Evolutionary conservation across 2,888 invertebrate species (phyloP), one percentile per base, ranked within the genome.

Genomic region (Helicoverpa assulta): DNA sequence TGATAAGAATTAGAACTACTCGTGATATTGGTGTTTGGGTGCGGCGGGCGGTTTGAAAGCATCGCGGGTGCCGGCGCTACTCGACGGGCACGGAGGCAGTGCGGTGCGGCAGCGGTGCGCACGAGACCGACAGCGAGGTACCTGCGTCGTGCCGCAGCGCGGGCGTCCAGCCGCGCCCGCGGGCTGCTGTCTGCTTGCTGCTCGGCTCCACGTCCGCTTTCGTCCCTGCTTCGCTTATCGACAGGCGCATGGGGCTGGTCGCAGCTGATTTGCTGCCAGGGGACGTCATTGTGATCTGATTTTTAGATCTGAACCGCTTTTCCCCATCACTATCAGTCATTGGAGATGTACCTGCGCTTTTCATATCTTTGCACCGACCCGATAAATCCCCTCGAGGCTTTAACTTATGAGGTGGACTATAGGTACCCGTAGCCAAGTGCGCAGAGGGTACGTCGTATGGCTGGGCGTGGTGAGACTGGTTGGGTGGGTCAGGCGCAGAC

Each of bases 11-110:
- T 10, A 33, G 26, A 64, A 52, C 69, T 72, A 78, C 54, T 47
- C 53, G 67, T 70, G 29, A 58, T 53, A n/a, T 40, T 26, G 14
- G 33, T 60, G 51, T 68, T 68, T 52, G 21, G n/a, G 53, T 63
- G 72, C 51, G 53, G 33, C 64, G 21, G 53, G 33, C 64, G 21
- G 56, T 60, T 64, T 57, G 37, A 16, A 76, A 60, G 69, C 60
- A 16, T 61, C 52, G 67, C 55, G 26, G n/a, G 29, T 54, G 43
- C 1, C 55, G 43, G 63, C 74, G 66, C 88, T 91, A 91, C 85
- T 92, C 93, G 89, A 92, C 93, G 82, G 85, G 85, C 71, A 91
- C 89, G 82, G 89, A 89, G 88, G 92, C 91, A 78, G 90, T 91
- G 93, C 87, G 89, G 88, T 88, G 91, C 74, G 85, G 84, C 73